Conservation (phyloP, 1,140 invertebrate species). For the Caenorhabditis remanei region DNA sequence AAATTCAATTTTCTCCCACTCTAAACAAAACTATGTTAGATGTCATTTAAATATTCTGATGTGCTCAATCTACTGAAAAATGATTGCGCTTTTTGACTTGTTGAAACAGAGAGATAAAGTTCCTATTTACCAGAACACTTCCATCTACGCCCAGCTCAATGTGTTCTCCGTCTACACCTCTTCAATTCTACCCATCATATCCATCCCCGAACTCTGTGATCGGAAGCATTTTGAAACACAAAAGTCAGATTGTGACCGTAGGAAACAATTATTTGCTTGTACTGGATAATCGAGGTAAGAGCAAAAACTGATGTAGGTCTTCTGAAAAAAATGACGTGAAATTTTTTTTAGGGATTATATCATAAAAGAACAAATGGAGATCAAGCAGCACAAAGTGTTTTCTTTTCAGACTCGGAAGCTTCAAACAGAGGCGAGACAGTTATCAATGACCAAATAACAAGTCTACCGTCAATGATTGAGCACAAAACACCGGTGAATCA, state of each 20-base stretch:
- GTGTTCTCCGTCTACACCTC: constrained; percentile 9
- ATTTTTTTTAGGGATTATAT: background rate
- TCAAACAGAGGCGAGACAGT: background rate
- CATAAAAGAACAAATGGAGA: background rate
- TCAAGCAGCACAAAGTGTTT: background rate
- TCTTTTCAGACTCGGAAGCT: constrained; percentile 21
- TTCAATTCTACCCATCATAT: constrained; percentile 14
- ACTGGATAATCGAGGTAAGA: constrained; percentile 40
- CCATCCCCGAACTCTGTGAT: constrained; percentile 36
- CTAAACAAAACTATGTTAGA: too few relatives aligned
- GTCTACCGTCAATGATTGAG: background rate
- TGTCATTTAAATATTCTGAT: too few relatives aligned
- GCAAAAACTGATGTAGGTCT: background rate
- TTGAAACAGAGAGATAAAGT: too few relatives aligned
- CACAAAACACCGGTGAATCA: constrained; percentile 10
- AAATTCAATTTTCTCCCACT: too few relatives aligned
- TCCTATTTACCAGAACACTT: background rate
- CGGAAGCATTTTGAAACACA: background rate
- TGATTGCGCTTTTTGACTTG: too few relatives aligned
- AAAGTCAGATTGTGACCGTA: constrained; percentile 28
- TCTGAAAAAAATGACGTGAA: constrained; percentile 8
- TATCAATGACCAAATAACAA: constrained; percentile 10
- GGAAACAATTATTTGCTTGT: constrained; percentile 39
- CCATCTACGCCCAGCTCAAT: constrained; percentile 1
- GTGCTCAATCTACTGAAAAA: too few relatives aligned